Evolutionary conservation across 2,113 vertebrate species (phyloP).

Genomic region (Thamnophis sirtalis): DNA sequence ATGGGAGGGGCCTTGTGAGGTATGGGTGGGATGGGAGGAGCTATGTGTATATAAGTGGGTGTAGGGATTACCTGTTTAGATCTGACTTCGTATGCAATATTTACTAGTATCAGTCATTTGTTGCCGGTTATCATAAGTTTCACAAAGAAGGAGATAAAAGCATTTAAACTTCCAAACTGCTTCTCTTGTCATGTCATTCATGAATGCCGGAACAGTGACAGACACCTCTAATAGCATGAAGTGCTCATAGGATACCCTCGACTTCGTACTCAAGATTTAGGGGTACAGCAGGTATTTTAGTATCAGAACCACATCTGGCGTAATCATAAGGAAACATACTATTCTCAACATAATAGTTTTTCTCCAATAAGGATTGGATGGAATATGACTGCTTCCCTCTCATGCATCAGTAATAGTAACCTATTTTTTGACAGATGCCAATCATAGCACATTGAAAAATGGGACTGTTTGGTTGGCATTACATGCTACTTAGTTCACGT

Average conservation of each 20-base stretch:
- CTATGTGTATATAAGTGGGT: too few species aligned
- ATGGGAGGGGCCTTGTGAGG: too few species aligned
- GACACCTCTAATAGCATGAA: conserved; percentile 21
- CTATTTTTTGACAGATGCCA: conserved; percentile 33
- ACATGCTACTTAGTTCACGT: conserved; percentile 18
- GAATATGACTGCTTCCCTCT: conserved; percentile 25
- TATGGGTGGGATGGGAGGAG: too few species aligned
- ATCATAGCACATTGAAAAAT: conserved; percentile 44
- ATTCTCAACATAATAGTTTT: conserved; percentile 12
- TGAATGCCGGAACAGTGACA: too few species aligned
- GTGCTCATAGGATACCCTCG: conserved; percentile 21
- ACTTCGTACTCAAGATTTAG: neutral
- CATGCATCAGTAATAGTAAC: conserved; percentile 24
- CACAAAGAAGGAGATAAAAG: too few species aligned
- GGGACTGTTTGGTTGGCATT: conserved; percentile 44
- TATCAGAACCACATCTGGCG: conserved; percentile 38
- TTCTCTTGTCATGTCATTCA: too few species aligned
- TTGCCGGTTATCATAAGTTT: too few species aligned
- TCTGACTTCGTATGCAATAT: too few species aligned
- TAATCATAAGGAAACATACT: conserved; percentile 23
- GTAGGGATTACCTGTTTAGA: too few species aligned
- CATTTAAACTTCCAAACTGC: too few species aligned
- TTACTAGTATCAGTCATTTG: too few species aligned
- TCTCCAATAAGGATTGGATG: conserved; percentile 18
- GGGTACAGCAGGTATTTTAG: conserved; percentile 1